Conservation (phyloP, 2,113 vertebrate genomes). For the Zeus faber region DNA sequence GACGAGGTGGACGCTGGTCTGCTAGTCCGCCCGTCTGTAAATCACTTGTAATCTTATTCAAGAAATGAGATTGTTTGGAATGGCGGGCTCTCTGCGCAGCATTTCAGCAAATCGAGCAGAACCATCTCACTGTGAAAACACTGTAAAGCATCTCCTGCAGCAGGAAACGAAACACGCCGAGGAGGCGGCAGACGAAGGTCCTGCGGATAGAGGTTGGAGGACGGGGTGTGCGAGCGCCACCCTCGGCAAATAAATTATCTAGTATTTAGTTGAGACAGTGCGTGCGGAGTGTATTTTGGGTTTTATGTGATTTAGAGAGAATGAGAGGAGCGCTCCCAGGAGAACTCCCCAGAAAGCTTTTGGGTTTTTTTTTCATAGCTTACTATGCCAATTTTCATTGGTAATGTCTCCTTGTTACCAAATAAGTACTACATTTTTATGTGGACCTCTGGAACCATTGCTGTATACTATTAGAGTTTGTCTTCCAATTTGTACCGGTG, state of each 20-base stretch:
- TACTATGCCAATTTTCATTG: too few species aligned
- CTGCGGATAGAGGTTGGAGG: too few species aligned
- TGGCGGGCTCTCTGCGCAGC: conserved; percentile 27
- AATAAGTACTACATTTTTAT: background rate
- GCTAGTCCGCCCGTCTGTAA: conserved; percentile 5
- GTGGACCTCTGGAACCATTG: background rate
- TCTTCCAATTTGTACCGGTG: background rate
- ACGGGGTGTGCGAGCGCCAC: too few species aligned
- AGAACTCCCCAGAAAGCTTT: too few species aligned
- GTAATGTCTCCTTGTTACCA: background rate
- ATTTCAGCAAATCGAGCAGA: conserved; percentile 32
- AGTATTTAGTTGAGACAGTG: too few species aligned
- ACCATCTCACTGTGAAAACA: conserved; percentile 67
- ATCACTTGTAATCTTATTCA: conserved; percentile 18
- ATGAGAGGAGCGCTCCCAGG: too few species aligned
- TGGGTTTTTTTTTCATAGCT: too few species aligned
- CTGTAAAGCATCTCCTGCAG: conserved; percentile 32
- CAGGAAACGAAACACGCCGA: background rate
- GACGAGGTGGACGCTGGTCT: too few species aligned
- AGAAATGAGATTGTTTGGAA: background rate
- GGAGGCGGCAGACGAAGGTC: too few species aligned
- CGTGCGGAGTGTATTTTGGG: too few species aligned
- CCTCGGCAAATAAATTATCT: too few species aligned
- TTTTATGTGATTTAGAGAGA: too few species aligned
- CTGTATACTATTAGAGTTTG: background rate